Evolutionary conservation across 2,888 invertebrate species (phyloP).

Genomic region (Resseliella maxima): DNA sequence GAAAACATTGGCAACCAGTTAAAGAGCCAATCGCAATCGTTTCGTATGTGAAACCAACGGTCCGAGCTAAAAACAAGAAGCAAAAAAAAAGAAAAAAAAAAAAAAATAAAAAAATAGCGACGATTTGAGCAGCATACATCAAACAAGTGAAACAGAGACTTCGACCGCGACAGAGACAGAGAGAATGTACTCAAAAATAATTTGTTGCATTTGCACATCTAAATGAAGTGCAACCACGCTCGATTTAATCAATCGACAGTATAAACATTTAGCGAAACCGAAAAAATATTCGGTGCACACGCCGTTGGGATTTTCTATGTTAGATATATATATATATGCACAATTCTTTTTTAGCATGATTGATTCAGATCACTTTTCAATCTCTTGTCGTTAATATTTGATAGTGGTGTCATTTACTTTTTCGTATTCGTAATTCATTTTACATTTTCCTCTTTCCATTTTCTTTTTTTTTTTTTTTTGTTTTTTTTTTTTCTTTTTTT

Average conservation of each 20-base stretch:
- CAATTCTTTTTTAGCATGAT: not conserved
- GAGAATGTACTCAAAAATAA: conserved; percentile 1
- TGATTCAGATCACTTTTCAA: not conserved
- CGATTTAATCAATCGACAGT: conserved; percentile 54
- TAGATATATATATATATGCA: too few relatives aligned
- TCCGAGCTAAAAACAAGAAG: not conserved
- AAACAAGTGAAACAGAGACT: not conserved
- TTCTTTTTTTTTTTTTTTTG: too few relatives aligned
- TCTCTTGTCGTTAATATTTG: not conserved
- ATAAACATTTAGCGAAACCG: conserved; percentile 36
- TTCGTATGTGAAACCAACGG: not conserved
- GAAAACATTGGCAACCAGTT: conserved; percentile 33
- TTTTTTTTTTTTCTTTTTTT: not conserved
- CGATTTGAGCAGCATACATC: not conserved
- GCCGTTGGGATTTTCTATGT: too few relatives aligned
- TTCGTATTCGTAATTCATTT: too few relatives aligned
- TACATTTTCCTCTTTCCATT: not conserved
- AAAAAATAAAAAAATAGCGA: not conserved
- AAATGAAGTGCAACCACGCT: conserved; percentile 49
- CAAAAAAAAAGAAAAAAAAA: not conserved
- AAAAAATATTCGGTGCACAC: not conserved
- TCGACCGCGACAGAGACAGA: not conserved
- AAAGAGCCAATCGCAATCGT: not conserved
- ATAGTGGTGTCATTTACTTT: too few relatives aligned
- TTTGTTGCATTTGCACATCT: conserved; percentile 51